Evolutionary conservation across 1,140 invertebrate genomes (phyloP).

Genomic region (Leptinotarsa lineolata): DNA sequence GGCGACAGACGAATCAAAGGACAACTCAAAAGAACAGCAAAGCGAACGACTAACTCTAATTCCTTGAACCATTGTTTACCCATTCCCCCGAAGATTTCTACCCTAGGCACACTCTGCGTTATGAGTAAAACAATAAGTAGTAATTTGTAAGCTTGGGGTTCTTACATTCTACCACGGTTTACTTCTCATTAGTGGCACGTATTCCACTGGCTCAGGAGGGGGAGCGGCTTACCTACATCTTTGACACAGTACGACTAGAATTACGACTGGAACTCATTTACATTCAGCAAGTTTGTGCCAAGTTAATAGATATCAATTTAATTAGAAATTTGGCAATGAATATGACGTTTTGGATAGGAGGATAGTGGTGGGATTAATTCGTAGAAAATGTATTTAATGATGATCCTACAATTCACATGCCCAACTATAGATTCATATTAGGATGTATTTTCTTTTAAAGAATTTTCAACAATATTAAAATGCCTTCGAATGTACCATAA

Average conservation of each 20-base stretch:
- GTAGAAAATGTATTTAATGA: no score
- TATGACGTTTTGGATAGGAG: no score
- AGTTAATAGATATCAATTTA: constrained; percentile 47
- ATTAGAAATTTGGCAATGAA: constrained; percentile 29
- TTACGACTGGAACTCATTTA: constrained; percentile 31
- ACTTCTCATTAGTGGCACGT: constrained; percentile 26
- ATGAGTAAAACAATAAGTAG: not conserved
- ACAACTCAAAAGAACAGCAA: not conserved
- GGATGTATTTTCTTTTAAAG: no score
- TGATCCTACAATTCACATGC: no score
- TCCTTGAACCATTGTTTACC: constrained; percentile 9
- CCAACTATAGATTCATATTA: no score
- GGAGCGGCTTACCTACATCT: not conserved
- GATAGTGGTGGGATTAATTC: no score
- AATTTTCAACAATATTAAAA: no score
- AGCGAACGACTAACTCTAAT: constrained; percentile 8
- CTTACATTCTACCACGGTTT: constrained; percentile 7
- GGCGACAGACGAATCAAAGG: constrained; percentile 7
- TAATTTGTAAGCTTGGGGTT: constrained; percentile 18
- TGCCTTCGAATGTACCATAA: no score
- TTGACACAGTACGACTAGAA: not conserved
- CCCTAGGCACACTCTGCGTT: not conserved
- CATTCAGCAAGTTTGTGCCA: constrained; percentile 34
- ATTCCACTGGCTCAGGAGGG: no score
- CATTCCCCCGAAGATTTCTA: constrained; percentile 5